Percentiles rank a stretch among this genome's conserved stretches.
Conservation (phyloP, 2,888 invertebrate genomes). For the Hanleya hanleyi region DNA sequence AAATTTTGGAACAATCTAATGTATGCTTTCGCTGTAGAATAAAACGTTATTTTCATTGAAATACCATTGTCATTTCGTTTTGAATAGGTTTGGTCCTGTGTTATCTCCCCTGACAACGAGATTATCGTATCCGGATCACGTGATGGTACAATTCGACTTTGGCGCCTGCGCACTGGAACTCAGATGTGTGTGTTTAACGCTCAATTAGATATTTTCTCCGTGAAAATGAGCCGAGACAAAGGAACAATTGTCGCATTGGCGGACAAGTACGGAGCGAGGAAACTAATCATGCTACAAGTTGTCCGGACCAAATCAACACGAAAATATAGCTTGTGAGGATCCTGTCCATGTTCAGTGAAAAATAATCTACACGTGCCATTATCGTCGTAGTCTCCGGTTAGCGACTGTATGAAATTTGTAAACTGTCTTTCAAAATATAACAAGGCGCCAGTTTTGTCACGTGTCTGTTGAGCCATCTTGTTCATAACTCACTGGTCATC, state of each 20-base stretch:
- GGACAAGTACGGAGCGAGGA: conserved; percentile 71
- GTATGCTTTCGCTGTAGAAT: neutral
- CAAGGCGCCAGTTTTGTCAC: too few species aligned
- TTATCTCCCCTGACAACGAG: conserved; percentile 71
- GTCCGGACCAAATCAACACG: conserved; percentile 63
- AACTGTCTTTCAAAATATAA: too few species aligned
- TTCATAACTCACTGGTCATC: too few species aligned
- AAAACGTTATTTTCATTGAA: too few species aligned
- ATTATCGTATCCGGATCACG: conserved; percentile 71
- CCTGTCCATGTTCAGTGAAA: too few species aligned
- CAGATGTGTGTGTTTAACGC: conserved; percentile 71
- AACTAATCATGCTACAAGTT: conserved; percentile 73
- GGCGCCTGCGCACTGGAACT: conserved; percentile 67
- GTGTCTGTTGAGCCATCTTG: too few species aligned
- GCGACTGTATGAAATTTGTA: too few species aligned
- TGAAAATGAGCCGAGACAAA: conserved; percentile 71
- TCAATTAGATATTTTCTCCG: conserved; percentile 71
- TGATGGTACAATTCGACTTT: conserved; percentile 72
- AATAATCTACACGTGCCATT: too few species aligned
- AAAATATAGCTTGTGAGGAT: conserved; percentile 53
- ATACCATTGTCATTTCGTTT: conserved; percentile 15
- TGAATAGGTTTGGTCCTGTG: conserved; percentile 71
- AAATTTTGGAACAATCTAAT: too few species aligned
- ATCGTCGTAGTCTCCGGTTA: too few species aligned
- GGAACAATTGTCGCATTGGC: conserved; percentile 73